Conservation (phyloP, 1,140 invertebrate genomes). For the Dendrolimus punctatus region DNA sequence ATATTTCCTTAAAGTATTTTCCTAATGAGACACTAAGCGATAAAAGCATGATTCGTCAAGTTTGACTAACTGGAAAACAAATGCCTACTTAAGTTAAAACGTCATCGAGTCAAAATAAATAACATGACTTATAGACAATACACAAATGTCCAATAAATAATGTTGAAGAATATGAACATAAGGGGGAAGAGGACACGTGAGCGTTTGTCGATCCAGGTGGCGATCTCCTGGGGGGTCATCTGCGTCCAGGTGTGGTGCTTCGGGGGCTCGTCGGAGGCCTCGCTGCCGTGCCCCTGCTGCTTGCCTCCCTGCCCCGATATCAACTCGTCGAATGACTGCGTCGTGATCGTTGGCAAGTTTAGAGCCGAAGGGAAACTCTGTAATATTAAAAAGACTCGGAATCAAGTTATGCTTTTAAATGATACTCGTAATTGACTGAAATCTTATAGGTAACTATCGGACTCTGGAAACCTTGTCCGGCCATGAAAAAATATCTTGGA, state of each 20-base stretch:
- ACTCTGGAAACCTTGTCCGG: no score
- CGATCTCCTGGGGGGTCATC: conserved; percentile 89
- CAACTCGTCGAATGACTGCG: conserved; percentile 76
- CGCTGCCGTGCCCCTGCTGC: conserved; percentile 35
- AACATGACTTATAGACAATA: conserved; percentile 56
- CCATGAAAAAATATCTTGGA: no score
- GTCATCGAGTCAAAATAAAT: no score
- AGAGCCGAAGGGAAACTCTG: conserved; percentile 78
- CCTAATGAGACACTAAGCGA: no score
- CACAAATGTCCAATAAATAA: conserved; percentile 89
- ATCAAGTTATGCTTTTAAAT: no score
- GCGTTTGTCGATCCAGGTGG: conserved; percentile 88
- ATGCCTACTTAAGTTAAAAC: no score
- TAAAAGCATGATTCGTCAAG: no score
- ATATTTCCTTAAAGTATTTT: no score
- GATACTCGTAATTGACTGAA: no score
- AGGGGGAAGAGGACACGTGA: conserved; percentile 85
- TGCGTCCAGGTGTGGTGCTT: conserved; percentile 79
- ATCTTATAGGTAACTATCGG: no score
- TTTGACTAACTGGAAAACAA: no score
- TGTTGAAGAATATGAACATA: conserved; percentile 86
- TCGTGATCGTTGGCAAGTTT: conserved; percentile 76
- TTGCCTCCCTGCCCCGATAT: conserved; percentile 51
- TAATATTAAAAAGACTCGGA: conserved; percentile 15
- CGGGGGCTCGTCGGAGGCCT: conserved; percentile 53